These are phyloP conservation scores for Anguilla megastoma DNA, from an alignment of 2,797 vertebrate genomes.

Conservation along the genomic window DNA sequence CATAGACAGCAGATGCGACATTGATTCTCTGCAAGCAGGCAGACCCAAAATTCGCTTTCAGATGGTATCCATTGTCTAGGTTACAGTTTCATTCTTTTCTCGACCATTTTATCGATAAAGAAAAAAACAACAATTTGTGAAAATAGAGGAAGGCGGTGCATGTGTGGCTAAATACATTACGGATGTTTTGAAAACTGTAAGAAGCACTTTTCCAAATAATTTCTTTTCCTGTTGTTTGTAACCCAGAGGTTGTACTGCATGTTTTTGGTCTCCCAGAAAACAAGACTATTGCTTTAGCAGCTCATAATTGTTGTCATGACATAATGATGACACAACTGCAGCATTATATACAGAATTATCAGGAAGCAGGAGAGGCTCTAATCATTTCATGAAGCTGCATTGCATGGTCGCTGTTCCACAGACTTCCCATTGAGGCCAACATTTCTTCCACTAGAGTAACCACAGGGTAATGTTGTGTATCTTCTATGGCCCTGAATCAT, in stretches of 20 bases:
- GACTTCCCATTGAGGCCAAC: conserved; percentile 17
- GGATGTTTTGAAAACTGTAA: background rate
- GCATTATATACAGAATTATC: background rate
- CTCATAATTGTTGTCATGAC: background rate
- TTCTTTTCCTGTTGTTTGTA: no score
- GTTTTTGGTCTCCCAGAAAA: background rate
- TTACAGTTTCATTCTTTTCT: background rate
- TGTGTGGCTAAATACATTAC: no score
- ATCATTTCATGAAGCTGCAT: background rate
- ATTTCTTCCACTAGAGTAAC: background rate
- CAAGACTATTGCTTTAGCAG: background rate
- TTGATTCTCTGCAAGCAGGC: background rate
- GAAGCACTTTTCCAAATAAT: background rate
- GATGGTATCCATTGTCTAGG: background rate
- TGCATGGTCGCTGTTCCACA: conserved; percentile 1
- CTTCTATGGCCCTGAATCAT: background rate
- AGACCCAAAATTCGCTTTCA: background rate
- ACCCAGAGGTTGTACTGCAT: background rate
- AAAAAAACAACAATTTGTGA: background rate
- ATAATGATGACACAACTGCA: background rate
- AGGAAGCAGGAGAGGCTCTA: background rate
- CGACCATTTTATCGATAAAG: background rate
- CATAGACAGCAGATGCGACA: background rate
- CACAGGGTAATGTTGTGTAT: background rate
- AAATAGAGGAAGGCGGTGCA: background rate